Evolutionary conservation across 2,113 vertebrate genomes (phyloP).

Genomic region (Pontoporia blainvillei): DNA sequence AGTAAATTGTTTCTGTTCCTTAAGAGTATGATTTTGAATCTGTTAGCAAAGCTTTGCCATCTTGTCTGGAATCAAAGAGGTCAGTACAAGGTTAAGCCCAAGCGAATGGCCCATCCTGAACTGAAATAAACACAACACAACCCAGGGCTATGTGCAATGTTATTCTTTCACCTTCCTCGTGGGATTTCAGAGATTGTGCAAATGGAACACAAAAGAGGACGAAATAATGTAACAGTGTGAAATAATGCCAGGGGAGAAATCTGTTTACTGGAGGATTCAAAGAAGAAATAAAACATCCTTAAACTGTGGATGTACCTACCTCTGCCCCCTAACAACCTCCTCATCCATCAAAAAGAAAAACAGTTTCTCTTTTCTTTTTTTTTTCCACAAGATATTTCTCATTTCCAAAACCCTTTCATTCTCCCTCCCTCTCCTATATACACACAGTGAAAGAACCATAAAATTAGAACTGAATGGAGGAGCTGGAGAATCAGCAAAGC

Average conservation of each 20-base stretch:
- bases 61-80: constrained; percentile 78
- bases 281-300: constrained; percentile 16
- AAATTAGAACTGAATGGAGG: not conserved
- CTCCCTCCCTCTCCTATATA: not conserved
- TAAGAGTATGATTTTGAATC: constrained; percentile 40
- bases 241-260: not conserved
- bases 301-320: not conserved
- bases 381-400: not conserved
- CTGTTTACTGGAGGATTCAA: not conserved
- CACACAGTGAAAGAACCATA: not conserved
- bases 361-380: not conserved
- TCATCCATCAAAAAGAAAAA: not conserved
- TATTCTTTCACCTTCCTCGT: constrained; percentile 58
- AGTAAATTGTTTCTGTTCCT: constrained; percentile 54
- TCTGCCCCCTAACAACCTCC: not conserved
- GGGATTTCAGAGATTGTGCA: constrained; percentile 45
- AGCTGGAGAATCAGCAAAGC: not conserved
- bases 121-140: constrained; percentile 78
- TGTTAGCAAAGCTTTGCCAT: constrained; percentile 69
- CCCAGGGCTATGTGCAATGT: constrained; percentile 57
- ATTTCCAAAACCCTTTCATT: not conserved
- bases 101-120: constrained; percentile 72
- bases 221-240: constrained; percentile 1
- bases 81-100: constrained; percentile 80
- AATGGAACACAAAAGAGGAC: not conserved